Evolutionary conservation across 1,140 invertebrate genomes (phyloP), one percentile per base, ranked within the genome.

Genomic region (Macrobrachium nipponense): DNA sequence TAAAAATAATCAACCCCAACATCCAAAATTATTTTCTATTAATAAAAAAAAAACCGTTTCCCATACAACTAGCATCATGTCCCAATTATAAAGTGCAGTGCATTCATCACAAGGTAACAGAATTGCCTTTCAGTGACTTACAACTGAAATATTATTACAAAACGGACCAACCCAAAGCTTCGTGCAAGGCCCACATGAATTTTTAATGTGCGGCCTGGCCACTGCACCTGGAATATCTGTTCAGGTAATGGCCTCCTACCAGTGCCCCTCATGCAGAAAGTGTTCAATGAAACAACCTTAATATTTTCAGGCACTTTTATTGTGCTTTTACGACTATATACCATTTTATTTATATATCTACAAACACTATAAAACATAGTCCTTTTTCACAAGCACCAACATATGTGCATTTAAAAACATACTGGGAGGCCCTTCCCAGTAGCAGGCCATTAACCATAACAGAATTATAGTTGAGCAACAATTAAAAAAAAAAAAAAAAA

Each of bases 401-500:
- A 51, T 6, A 27, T 78, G 27, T 23, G 23, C 20, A 44, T 64
- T 36, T 27, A 15, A 14, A 7, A 80, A 27, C 51, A 51, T 0
- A 51, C 43, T 81, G 58, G 58, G 58, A 61, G 62, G 23, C 70
- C 76, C 64, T 36, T 82, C 18, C 60, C 72, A 83, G 81, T 76
- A 83, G 73, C 20, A 76, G 81, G 81, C 81, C 81, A 83, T 76
- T 76, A 66, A 64, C 81, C 23, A 62, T n/a, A 75, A 51, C 23
- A 59, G 36, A 72, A 20, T 61, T 20, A 73, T 23, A 58, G 43
- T 59, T 14, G 18, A 18, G 17, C 18, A 60, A 23, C 27, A 61
- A n/a, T n/a, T n/a, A n/a, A n/a, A n/a, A n/a, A n/a, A n/a, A n/a
- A n/a, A n/a, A n/a, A n/a, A n/a, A n/a, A n/a, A n/a, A n/a, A n/a